Evolutionary conservation across 2,113 vertebrate genomes (phyloP).

Genomic region (Nesogale talazaci): DNA sequence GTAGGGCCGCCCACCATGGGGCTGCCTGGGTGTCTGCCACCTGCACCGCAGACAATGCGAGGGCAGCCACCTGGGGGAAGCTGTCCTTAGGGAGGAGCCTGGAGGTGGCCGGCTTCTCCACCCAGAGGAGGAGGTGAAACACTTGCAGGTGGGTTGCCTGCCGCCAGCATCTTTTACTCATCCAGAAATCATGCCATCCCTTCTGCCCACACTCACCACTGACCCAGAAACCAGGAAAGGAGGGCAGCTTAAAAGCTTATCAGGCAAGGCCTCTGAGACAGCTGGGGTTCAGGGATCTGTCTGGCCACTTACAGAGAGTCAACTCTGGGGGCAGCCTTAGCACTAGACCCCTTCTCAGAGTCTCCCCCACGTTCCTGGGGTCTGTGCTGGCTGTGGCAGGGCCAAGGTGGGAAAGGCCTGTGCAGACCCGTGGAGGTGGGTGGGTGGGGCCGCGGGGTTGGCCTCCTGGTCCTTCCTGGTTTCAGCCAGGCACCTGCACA

Average conservation of each 20-base stretch:
- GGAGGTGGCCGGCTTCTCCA: background rate
- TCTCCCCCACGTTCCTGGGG: background rate
- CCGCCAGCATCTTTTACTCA: background rate
- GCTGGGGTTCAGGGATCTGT: too few species aligned
- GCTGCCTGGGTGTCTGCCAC: background rate
- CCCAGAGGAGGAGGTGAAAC: background rate
- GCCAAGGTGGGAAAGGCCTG: background rate
- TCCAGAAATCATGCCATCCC: background rate
- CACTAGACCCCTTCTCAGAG: background rate
- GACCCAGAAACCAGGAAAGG: slow-evolving; percentile 51
- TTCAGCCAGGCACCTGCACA: slow-evolving; percentile 47
- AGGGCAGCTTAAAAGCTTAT: background rate
- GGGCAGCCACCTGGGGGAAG: background rate
- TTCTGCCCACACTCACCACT: background rate
- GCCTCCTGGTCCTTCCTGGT: background rate
- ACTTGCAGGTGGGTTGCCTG: background rate
- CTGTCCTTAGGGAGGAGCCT: background rate
- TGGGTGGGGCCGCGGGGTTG: too few species aligned
- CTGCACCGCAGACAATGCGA: background rate
- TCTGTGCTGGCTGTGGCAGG: fast-evolving
- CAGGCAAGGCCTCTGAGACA: background rate
- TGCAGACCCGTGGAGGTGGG: background rate
- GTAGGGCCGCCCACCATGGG: background rate
- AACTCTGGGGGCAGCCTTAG: too few species aligned
- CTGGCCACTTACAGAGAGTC: background rate